Evolutionary conservation across 2,113 vertebrate genomes (phyloP).

Genomic region (Anguilla rostrata): DNA sequence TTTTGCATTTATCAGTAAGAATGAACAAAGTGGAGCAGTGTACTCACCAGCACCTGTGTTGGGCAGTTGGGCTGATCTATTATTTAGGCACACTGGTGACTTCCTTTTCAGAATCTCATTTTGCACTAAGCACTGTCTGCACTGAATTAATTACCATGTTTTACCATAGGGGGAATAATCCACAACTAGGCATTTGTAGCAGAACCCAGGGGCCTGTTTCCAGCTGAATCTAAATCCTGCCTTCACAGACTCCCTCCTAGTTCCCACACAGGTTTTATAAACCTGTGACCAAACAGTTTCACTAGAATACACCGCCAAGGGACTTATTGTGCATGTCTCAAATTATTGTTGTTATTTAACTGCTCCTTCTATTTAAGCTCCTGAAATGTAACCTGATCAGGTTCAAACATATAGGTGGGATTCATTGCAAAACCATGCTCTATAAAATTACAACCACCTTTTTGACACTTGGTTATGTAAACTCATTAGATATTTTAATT

Average conservation of each 20-base stretch:
- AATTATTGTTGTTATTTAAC: background rate
- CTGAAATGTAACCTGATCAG: no score
- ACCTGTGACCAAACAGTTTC: background rate
- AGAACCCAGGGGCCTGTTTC: background rate
- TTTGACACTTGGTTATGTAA: no score
- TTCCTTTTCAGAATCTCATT: background rate
- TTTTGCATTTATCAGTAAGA: conserved; percentile 38
- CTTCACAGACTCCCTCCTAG: background rate
- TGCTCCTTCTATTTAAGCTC: no score
- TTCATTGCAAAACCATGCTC: no score
- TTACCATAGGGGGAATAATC: background rate
- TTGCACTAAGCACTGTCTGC: background rate
- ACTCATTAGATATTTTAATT: no score
- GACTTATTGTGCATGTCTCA: background rate
- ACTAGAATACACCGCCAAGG: background rate
- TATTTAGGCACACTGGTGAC: background rate
- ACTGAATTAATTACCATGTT: background rate
- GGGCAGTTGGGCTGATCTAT: conserved; percentile 4
- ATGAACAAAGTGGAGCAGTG: conserved; percentile 39
- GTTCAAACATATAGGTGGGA: no score
- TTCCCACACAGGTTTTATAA: background rate
- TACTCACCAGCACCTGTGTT: conserved; percentile 27
- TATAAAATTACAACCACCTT: no score
- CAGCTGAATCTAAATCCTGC: background rate
- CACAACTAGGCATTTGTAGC: background rate